These are phyloP conservation scores for Corythaixoides concolor DNA, from an alignment of 2,113 vertebrate genomes.

Conservation along the genomic window DNA sequence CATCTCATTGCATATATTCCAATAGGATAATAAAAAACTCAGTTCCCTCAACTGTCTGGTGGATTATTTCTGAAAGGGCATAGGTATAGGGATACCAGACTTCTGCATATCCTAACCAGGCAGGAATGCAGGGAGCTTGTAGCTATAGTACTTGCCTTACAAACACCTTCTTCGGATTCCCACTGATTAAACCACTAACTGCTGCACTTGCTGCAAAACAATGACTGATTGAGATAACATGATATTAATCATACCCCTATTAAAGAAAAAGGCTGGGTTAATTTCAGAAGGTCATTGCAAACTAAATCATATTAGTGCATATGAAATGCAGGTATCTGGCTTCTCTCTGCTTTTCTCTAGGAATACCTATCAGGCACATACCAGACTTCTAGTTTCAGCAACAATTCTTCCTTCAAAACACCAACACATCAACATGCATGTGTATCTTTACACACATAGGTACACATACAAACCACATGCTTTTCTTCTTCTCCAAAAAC, in stretches of 20 bases:
- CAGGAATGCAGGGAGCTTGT: neutral
- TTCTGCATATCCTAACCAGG: fast-evolving
- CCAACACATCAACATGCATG: neutral
- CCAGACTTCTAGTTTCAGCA: neutral
- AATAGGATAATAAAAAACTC: neutral
- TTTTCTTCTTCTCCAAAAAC: neutral
- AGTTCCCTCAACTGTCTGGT: neutral
- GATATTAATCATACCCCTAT: neutral
- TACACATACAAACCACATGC: fast-evolving
- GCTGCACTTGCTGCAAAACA: neutral
- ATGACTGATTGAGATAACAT: neutral
- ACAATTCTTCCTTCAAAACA: neutral
- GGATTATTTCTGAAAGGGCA: neutral
- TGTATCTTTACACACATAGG: fast-evolving
- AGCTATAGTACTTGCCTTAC: neutral
- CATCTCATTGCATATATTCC: neutral
- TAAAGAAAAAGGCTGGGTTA: neutral
- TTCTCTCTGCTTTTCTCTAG: neutral
- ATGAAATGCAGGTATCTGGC: neutral
- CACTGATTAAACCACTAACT: neutral
- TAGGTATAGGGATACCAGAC: neutral
- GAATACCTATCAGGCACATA: neutral
- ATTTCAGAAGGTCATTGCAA: neutral
- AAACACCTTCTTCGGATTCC: neutral
- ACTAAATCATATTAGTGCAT: neutral